Evolutionary conservation across 2,797 vertebrate species (phyloP), one percentile per base, ranked within the genome.

Genomic region (Pseudomugil gertrudae): DNA sequence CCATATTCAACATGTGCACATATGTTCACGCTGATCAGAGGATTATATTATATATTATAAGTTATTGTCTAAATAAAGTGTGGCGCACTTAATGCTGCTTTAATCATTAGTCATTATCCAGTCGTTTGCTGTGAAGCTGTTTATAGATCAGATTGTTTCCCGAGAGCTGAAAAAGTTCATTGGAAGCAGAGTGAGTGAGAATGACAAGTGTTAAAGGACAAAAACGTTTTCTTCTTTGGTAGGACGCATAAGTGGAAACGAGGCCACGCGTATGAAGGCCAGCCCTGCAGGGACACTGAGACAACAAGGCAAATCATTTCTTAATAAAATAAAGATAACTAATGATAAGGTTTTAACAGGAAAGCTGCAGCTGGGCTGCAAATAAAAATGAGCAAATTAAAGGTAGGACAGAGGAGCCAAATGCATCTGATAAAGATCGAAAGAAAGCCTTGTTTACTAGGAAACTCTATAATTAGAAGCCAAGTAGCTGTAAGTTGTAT

Each of bases 241-340:
- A 21, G 56, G 51, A 35, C 43, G 40, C 60, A 57, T 50, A 69
- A 65, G 62, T 36, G 29, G 24, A 29, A 52, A 63, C 17, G 26
- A 50, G n/a, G 8, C 24, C 26, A 9, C 9, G 0, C 43, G 11
- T 29, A 15, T 30, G 29, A 24, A 59, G 21, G 54, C 13, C 6
- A 45, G 3, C 21, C 29, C 14, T 48, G 26, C 54, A 30, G 32
- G 32, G 29, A 21, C 3, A n/a, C 11, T 21, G 26, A 10, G 11
- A 26, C 21, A 59, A 7, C n/a, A 32, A 2, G 9, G 53, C 5
- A 40, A 38, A 38, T 38, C 15, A 38, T 3, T 38, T 14, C 15
- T 14, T 38, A 38, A 38, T 38, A 15, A 7, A 9, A 43, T 40
- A 40, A 0, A 32, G 13, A 17, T 10, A 51, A 51, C 29, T 30